Evolutionary conservation across 92 coral and sea anemone genomes (phyloP), one percentile per base, ranked within the genome.

Genomic region (Heteractis magnifica): DNA sequence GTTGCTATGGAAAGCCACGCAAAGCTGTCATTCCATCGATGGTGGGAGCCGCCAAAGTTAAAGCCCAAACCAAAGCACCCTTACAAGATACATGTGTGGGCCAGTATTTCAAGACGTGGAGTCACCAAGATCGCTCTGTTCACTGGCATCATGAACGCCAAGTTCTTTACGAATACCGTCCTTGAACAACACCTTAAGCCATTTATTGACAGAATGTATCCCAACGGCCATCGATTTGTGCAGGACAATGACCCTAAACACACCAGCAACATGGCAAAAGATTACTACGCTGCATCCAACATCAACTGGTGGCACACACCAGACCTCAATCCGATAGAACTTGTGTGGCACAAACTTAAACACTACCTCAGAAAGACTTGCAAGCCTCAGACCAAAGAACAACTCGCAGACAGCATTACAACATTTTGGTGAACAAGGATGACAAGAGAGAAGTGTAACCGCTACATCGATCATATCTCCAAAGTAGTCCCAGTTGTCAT

Each of bases 211-310:
- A 51, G 26, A 26, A 75, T 71, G 16, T 83, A 65, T 72, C 83
- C 91, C 52, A 81, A 84, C 13, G 86, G 86, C 11, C 91, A 88
- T 73, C 83, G 77, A 23, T 87, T 87, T 56, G 58, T 75, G 59
- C 91, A 88, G 55, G 91, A 84, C 65, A 88, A 84, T 75, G 88
- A 88, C 83, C 91, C 91, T n/a, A 88, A 88, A 70, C 88, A 85
- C 80, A 89, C 87, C 7, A 81, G 87, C 62, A 19, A 76, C 11
- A 21, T 23, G 55, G 89, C 85, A 0, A 77, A 85, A 52, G 78
- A 53, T 10, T 85, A 74, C 64, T 85, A 89, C 77, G 72, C 70
- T 6, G 55, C 50, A 8, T 50, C 56, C 20, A 77, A n/a, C 34
- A 75, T 88, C 9, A 88, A 83, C 60, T 77, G 77, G 81, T 88